A percentile compares a stretch with the other conserved stretches of the same genome.
Evolutionary conservation across 2,888 invertebrate genomes (phyloP).

Genomic region (Orchesella flavescens): DNA sequence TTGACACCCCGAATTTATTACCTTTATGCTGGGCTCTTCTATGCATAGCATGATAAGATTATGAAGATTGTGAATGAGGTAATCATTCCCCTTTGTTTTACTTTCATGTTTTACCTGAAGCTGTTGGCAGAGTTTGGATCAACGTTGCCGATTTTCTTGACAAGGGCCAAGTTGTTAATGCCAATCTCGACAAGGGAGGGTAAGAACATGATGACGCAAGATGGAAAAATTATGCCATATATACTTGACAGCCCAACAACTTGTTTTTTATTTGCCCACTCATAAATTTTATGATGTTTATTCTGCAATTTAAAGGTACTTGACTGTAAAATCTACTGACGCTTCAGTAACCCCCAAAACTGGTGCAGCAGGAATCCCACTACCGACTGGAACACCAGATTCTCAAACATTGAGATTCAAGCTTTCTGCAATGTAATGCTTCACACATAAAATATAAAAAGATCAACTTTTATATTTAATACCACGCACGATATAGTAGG

Average conservation of each 20-base stretch:
- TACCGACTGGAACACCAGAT: conserved; percentile 59
- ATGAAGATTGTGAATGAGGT: neutral
- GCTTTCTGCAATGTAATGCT: conserved; percentile 50
- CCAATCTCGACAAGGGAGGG: conserved; percentile 63
- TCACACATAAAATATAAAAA: too few species aligned
- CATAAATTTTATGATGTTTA: conserved; percentile 2
- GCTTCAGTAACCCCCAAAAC: conserved; percentile 8
- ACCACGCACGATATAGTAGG: too few species aligned
- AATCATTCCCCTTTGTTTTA: conserved; percentile 4
- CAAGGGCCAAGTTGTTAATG: conserved; percentile 59
- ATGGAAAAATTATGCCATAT: too few species aligned
- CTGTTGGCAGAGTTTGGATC: conserved; percentile 62
- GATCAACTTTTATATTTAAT: too few species aligned
- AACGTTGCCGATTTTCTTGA: conserved; percentile 65
- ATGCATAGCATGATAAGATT: neutral
- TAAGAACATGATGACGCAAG: conserved; percentile 19
- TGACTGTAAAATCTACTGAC: conserved; percentile 60
- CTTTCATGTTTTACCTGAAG: conserved; percentile 20
- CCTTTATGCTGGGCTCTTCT: too few species aligned
- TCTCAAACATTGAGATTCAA: conserved; percentile 60
- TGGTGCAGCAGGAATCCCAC: conserved; percentile 47
- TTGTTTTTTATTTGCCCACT: too few species aligned
- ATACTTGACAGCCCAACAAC: too few species aligned
- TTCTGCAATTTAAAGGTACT: conserved; percentile 54
- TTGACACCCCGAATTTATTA: neutral